phyloP scores from a whole-genome alignment of 2,888 invertebrate species.

The Pachycephus smyrnensis region DNA sequence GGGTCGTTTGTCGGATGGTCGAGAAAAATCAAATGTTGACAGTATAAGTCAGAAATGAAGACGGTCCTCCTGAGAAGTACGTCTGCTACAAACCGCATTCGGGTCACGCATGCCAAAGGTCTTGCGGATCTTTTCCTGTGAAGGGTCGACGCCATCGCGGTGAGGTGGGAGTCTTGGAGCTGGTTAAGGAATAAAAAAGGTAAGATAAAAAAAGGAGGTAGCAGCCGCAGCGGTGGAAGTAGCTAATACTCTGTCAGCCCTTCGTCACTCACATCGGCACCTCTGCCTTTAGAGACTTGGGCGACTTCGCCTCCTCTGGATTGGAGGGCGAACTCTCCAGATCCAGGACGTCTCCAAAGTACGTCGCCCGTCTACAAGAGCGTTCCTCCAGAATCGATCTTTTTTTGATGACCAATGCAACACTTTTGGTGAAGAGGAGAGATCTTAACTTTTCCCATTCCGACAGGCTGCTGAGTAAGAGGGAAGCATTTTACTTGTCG shows the following conservation, averaged over 20 bases:
- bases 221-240: not conserved
- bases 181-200: conserved; percentile 5
- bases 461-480: not conserved
- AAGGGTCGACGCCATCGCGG: not conserved
- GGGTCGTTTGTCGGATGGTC: not conserved
- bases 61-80: not conserved
- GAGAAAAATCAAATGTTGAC: conserved; percentile 10
- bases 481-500: not conserved
- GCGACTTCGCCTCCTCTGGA: not conserved
- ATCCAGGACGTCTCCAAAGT: not conserved
- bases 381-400: not conserved
- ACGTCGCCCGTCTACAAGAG: not conserved
- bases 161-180: not conserved
- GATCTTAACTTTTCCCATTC: too few species aligned
- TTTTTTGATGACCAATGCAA: not conserved
- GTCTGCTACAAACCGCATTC: conserved; percentile 36
- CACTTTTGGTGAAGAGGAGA: too few species aligned
- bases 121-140: conserved; percentile 8
- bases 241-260: conserved; percentile 46
- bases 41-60: conserved; percentile 8
- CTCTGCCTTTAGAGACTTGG: not conserved
- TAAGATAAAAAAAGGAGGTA: conserved; percentile 6
- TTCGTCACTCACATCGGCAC: conserved; percentile 35
- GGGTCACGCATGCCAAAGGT: conserved; percentile 42
- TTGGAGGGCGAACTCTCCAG: not conserved